Conservation (phyloP, 2,113 vertebrate genomes). For the Pelecanus crispus region DNA sequence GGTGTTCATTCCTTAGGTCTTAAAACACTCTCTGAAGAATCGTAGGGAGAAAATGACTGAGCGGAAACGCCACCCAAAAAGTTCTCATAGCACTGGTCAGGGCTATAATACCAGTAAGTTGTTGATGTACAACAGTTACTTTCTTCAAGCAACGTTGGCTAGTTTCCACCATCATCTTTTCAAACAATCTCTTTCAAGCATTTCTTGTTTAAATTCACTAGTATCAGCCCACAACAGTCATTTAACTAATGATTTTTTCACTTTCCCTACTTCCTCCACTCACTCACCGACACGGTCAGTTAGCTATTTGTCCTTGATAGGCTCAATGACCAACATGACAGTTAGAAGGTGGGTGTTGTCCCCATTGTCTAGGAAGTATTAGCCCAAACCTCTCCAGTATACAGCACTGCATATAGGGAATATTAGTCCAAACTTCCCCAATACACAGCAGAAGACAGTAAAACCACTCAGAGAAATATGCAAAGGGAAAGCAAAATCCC, state of each 20-base stretch:
- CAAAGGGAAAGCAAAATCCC: background rate
- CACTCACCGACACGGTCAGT: background rate
- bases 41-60: background rate
- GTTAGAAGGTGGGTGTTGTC: background rate
- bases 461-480: background rate
- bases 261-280: background rate
- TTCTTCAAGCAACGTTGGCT: background rate
- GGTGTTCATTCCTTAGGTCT: background rate
- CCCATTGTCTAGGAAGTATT: background rate
- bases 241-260: background rate
- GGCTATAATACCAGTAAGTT: background rate
- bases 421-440: background rate
- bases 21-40: background rate
- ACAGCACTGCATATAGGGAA: background rate
- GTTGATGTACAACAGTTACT: background rate
- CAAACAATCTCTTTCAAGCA: background rate
- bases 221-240: background rate
- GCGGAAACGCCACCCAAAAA: background rate
- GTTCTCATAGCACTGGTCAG: background rate
- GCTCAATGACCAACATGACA: background rate
- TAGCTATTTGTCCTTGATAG: background rate
- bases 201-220: background rate
- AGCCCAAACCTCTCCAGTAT: background rate
- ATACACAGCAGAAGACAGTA: background rate
- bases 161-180: background rate